A percentile compares a stretch with the other conserved stretches of the same genome.
These are phyloP conservation scores for Matsumyia berberina DNA, from an alignment of 2,888 invertebrate genomes.

Conservation along the genomic window DNA sequence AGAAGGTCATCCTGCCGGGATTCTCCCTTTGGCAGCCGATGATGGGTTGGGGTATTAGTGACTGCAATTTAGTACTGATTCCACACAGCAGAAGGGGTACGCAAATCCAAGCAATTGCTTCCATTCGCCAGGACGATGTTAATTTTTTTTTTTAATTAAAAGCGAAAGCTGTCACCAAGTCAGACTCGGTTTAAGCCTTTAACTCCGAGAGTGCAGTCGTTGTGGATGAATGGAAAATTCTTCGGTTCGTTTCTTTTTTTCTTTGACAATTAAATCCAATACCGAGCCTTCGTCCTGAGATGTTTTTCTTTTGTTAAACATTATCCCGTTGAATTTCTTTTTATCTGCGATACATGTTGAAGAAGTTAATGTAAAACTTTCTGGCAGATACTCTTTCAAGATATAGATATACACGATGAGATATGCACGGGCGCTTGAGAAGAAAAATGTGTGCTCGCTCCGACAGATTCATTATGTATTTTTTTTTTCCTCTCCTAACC, in stretches of 20 bases:
- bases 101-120: slow-evolving; percentile 15
- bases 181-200: slow-evolving; percentile 38
- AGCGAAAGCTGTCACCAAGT: slow-evolving; percentile 51
- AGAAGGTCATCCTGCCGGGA: slow-evolving; percentile 29
- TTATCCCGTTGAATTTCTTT: slow-evolving; percentile 15
- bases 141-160: slow-evolving; percentile 74
- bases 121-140: slow-evolving; percentile 26
- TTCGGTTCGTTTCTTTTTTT: neutral
- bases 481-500: slow-evolving; percentile 16
- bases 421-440: slow-evolving; percentile 25
- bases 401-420: slow-evolving; percentile 1
- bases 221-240: slow-evolving; percentile 32
- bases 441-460: slow-evolving; percentile 1
- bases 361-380: slow-evolving; percentile 52
- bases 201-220: slow-evolving; percentile 31
- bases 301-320: slow-evolving; percentile 18
- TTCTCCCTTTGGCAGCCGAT: no score
- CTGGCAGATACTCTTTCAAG: slow-evolving; percentile 35
- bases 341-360: slow-evolving; percentile 28
- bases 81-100: slow-evolving; percentile 24
- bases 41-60: neutral
- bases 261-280: slow-evolving; percentile 34
- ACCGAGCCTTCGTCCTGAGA: slow-evolving; percentile 9
- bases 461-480: slow-evolving; percentile 45
- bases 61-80: slow-evolving; percentile 46